Percentiles rank a stretch among this genome's conserved stretches.
These are phyloP conservation scores for Sesia bembeciformis DNA, from an alignment of 2,888 invertebrate species.

Conservation along the genomic window DNA sequence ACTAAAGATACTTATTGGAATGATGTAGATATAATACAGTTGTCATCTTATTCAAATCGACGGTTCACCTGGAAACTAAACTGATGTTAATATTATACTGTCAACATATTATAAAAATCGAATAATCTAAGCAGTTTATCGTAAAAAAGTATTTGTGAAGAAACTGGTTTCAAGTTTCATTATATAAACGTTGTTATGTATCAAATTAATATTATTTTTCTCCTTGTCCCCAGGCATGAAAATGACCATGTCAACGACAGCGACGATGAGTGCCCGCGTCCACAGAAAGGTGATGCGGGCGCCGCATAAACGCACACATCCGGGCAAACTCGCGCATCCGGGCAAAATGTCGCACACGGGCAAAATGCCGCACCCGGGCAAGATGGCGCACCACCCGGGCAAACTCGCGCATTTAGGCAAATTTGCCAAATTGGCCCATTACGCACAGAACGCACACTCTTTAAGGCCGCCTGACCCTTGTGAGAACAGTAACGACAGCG, in stretches of 20 bases:
- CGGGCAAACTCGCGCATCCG: conserved; percentile 57
- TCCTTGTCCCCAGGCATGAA: conserved; percentile 76
- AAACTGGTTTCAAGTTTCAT: too few relatives aligned
- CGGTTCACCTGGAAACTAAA: too few relatives aligned
- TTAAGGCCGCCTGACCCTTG: conserved; percentile 76
- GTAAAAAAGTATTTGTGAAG: too few relatives aligned
- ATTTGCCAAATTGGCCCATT: conserved; percentile 51
- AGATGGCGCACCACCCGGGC: conserved; percentile 37
- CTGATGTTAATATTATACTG: too few relatives aligned
- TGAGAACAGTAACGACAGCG: conserved; percentile 93
- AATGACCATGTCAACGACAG: conserved; percentile 83
- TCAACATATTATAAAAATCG: too few relatives aligned
- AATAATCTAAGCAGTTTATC: too few relatives aligned
- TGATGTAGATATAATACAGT: too few relatives aligned
- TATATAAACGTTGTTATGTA: too few relatives aligned
- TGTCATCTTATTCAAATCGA: too few relatives aligned
- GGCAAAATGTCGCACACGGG: conserved; percentile 67
- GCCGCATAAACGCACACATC: conserved; percentile 75
- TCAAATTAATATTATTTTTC: conserved; percentile 23
- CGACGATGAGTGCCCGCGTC: conserved; percentile 78
- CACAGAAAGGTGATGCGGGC: conserved; percentile 80
- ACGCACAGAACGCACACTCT: conserved; percentile 57
- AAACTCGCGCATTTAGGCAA: conserved; percentile 53
- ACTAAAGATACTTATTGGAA: too few relatives aligned
- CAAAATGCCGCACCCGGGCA: conserved; percentile 43